Evolutionary conservation across 2,113 vertebrate genomes (phyloP), one percentile per base, ranked within the genome.

Genomic region (Melanerpes formicivorus): DNA sequence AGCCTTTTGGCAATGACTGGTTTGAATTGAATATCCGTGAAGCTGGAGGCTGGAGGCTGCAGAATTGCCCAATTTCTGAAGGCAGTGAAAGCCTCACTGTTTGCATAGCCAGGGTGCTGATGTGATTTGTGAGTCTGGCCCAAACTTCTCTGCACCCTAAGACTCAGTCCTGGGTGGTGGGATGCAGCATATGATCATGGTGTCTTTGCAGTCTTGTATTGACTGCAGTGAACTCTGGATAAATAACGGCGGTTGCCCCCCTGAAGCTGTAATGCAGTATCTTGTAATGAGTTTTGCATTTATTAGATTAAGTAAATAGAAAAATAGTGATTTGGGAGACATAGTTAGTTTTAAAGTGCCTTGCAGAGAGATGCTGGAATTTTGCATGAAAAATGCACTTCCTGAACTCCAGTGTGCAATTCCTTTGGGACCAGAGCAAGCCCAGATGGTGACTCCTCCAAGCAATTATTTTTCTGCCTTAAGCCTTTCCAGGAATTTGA

Each of bases 401-500:
- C 76, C 83, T 46, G 29, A 84, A 50, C 60, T 90, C 91, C 79
- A 90, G 83, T 59, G 83, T 93, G 91, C 95, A 83, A 37, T 92
- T 69, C 96, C 82, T 88, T 21, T 80, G 96, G 84, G 97, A 95
- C 90, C 55, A 6, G 69, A 95, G 96, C 90, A 93, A 78, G 80
- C 93, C 91, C 94, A 97, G 96, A 97, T 97, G 93, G 95, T 90
- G 86, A 93, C 96, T 96, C 73, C 81, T 97, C 90, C 87, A 90
- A 96, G 95, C 69, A 95, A 97, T 97, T 96, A 94, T 95, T 97
- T 97, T 97, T 97, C 97, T 95, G 42, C 95, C 97, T 96, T 95
- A 91, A 97, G 97, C 96, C 97, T 98, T 97, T 98, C 97, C 97
- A 98, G 96, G 97, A 98, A 98, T 96, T 95, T 81, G 89, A 96